Evolutionary conservation across 1,140 invertebrate species (phyloP).

Genomic region (Zeugodacus cucurbitae): DNA sequence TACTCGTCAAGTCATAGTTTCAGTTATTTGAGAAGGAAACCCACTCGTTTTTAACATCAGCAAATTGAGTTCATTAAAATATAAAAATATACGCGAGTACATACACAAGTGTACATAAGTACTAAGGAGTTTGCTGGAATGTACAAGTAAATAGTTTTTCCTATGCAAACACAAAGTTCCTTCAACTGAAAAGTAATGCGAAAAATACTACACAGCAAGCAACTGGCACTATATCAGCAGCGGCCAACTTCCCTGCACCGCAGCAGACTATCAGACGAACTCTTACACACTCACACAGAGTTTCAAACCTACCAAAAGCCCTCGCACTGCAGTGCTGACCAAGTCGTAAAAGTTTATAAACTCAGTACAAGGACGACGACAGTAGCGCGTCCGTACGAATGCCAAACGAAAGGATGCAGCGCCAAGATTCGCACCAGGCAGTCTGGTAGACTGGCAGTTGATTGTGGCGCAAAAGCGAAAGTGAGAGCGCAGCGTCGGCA

Average conservation of each 20-base stretch:
- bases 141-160: neutral
- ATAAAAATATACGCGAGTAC: neutral
- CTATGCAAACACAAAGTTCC: neutral
- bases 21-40: neutral
- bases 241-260: neutral
- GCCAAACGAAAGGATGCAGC: neutral
- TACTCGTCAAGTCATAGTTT: neutral
- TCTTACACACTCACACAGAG: neutral
- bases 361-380: neutral
- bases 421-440: neutral
- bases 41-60: neutral
- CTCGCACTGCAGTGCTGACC: neutral
- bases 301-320: neutral
- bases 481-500: neutral
- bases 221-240: neutral
- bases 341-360: constrained; percentile 21
- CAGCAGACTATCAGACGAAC: neutral
- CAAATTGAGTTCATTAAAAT: constrained; percentile 10
- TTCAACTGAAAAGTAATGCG: neutral
- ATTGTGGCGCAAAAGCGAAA: neutral
- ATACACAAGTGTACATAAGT: neutral
- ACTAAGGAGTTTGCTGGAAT: neutral
- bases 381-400: neutral
- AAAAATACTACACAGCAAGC: neutral
- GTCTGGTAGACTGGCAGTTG: no score